phyloP scores from a whole-genome alignment of 35 echinoderm and acorn worm genomes.

The Chiridota heheva region DNA sequence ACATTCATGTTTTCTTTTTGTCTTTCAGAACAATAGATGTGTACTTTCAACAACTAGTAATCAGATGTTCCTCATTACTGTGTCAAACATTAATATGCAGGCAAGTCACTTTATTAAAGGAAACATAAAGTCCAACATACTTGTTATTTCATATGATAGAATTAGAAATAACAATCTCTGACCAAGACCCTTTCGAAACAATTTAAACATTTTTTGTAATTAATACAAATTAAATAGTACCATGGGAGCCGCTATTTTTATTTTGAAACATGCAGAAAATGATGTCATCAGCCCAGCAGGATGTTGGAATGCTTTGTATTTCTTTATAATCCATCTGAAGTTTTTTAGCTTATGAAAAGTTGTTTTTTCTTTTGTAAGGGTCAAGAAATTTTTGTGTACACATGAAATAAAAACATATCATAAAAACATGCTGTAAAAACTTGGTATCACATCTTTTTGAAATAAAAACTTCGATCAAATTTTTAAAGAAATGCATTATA shows the following conservation, averaged over 20 bases:
- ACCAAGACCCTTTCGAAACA: slow-evolving; percentile 25
- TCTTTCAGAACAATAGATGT: slow-evolving; percentile 66
- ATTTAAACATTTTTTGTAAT: not conserved
- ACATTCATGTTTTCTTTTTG: slow-evolving; percentile 10
- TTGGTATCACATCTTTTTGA: too few species aligned
- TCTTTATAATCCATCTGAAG: too few species aligned
- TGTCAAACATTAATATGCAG: slow-evolving; percentile 71
- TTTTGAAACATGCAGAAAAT: not conserved
- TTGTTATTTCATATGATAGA: too few species aligned
- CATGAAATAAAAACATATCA: not conserved
- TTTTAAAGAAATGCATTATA: too few species aligned
- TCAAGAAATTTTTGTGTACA: too few species aligned
- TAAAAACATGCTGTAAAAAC: too few species aligned
- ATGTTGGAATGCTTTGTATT: too few species aligned
- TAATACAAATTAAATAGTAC: not conserved
- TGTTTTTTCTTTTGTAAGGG: too few species aligned
- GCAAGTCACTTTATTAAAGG: slow-evolving; percentile 21
- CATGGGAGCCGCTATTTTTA: too few species aligned
- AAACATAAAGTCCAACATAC: not conserved
- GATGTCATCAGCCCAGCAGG: too few species aligned
- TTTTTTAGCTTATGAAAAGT: not conserved
- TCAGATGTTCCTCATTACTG: slow-evolving; percentile 73
- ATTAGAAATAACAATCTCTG: too few species aligned
- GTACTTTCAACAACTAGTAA: slow-evolving; percentile 91
- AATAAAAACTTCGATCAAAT: too few species aligned